phyloP scores from a whole-genome alignment of 2,888 invertebrate species.

The Xestoiulus laeticollis region DNA sequence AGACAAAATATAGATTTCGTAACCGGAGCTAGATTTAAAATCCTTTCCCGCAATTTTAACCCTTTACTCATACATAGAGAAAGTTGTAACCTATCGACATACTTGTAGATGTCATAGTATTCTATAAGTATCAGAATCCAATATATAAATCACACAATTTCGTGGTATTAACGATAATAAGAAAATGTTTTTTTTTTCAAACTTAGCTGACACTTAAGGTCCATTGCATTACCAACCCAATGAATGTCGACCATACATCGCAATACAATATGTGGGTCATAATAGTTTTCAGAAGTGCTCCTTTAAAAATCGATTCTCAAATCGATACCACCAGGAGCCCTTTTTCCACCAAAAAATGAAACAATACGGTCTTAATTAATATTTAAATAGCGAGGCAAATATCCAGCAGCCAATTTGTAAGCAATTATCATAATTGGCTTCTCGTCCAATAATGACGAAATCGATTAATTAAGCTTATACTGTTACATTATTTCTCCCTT shows the following conservation, averaged over 20 bases:
- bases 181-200: not conserved
- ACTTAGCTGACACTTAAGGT: not conserved
- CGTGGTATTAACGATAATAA: too few relatives aligned
- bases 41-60: too few relatives aligned
- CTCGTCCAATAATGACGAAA: not conserved
- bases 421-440: not conserved
- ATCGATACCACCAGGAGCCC: not conserved
- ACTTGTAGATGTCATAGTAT: too few relatives aligned
- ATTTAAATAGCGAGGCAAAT: not conserved
- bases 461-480: too few relatives aligned
- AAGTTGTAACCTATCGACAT: too few relatives aligned
- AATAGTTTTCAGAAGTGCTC: not conserved
- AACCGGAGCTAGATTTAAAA: too few relatives aligned
- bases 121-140: too few relatives aligned
- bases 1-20: too few relatives aligned
- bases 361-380: conserved; percentile 4
- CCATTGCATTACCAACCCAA: not conserved
- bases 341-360: not conserved
- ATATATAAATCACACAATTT: not conserved
- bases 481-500: too few relatives aligned
- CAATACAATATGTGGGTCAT: not conserved
- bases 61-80: too few relatives aligned
- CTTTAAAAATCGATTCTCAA: not conserved
- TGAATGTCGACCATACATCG: not conserved
- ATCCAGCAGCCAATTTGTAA: not conserved